Evolutionary conservation across 2,797 vertebrate species (phyloP).

Genomic region (Glyptemys insculpta): DNA sequence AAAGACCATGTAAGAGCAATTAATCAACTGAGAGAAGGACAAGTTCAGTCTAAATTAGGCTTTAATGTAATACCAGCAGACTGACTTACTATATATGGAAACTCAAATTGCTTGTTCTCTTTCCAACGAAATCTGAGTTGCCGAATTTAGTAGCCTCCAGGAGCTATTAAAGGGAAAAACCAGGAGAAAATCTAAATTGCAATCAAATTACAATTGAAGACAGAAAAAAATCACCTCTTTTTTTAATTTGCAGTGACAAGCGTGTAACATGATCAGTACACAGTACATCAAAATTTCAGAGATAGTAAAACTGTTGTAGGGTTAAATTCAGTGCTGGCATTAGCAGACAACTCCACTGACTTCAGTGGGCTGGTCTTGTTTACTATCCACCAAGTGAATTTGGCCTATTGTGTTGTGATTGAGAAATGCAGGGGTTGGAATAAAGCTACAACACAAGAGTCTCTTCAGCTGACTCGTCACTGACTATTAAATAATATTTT

Average conservation of each 20-base stretch:
- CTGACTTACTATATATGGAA: background rate
- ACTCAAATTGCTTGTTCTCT: background rate
- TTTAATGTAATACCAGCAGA: constrained; percentile 48
- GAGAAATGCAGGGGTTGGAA: background rate
- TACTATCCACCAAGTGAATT: background rate
- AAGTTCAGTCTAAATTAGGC: constrained; percentile 25
- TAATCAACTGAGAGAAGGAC: constrained; percentile 36
- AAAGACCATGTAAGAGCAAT: constrained; percentile 14
- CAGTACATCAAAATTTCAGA: background rate
- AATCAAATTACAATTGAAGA: background rate
- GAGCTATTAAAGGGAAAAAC: constrained; percentile 25
- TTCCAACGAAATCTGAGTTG: constrained; percentile 21
- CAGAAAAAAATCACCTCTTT: background rate
- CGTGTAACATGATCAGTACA: background rate
- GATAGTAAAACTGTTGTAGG: background rate
- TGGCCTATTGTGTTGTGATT: background rate
- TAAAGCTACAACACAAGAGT: background rate
- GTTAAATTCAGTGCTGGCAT: background rate
- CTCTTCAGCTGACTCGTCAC: background rate
- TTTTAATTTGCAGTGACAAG: background rate
- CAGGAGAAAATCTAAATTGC: background rate
- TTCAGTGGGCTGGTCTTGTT: background rate
- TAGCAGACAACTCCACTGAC: background rate
- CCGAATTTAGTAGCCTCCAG: background rate
- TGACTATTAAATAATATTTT: background rate